phyloP scores from a whole-genome alignment of 2,113 vertebrate genomes.

The Theristicus caerulescens region DNA sequence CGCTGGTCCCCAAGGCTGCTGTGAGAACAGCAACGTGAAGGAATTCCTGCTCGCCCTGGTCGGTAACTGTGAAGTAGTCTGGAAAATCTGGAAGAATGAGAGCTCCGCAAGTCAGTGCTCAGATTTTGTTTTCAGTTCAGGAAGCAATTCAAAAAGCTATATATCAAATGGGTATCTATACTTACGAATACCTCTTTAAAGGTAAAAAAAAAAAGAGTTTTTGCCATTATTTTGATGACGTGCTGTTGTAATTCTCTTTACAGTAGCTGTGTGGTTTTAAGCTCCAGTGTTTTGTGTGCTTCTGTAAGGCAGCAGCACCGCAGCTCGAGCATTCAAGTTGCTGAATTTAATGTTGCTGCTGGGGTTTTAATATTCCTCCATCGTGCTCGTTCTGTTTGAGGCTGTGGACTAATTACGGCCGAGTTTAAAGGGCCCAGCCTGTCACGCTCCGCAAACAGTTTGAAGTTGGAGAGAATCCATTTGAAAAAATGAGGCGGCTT shows the following conservation, averaged over 20 bases:
- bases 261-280: neutral
- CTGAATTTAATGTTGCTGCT: conserved; percentile 36
- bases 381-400: conserved; percentile 58
- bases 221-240: neutral
- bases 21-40: neutral
- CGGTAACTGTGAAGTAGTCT: neutral
- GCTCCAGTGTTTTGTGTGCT: neutral
- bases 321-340: neutral
- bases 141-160: conserved; percentile 42
- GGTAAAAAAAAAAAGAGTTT: neutral
- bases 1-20: neutral
- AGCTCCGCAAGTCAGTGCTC: conserved; percentile 26
- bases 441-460: conserved; percentile 62
- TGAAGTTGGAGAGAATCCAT: conserved; percentile 71
- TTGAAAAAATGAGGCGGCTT: conserved; percentile 51
- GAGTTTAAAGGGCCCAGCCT: conserved; percentile 63
- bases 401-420: conserved; percentile 59
- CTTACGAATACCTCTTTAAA: neutral
- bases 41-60: neutral
- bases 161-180: conserved; percentile 7
- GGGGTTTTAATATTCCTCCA: conserved; percentile 69
- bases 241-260: neutral
- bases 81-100: conserved; percentile 11
- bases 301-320: neutral
- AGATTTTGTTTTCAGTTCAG: conserved; percentile 48